Conservation (phyloP, 92 coral and sea anemone species). For the Zoanthus solanderi region DNA sequence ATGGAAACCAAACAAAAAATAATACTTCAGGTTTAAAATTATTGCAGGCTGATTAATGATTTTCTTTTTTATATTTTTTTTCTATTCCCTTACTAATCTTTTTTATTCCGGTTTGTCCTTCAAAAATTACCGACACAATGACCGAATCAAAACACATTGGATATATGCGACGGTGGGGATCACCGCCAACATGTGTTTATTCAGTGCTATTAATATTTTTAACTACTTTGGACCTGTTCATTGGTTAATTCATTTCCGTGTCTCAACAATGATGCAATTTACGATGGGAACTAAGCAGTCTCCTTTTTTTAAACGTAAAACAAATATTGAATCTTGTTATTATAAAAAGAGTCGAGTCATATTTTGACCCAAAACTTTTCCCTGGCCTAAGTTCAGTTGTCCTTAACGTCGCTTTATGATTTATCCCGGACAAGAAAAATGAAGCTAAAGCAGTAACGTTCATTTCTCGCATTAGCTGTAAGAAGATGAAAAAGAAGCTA, state of each 20-base stretch:
- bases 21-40: too few species aligned
- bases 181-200: too few species aligned
- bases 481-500: neutral
- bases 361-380: neutral
- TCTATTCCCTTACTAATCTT: too few species aligned
- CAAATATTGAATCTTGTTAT: neutral
- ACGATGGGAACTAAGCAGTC: slow-evolving; percentile 28
- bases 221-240: neutral
- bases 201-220: too few species aligned
- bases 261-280: neutral
- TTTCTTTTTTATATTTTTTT: too few species aligned
- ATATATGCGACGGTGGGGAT: too few species aligned
- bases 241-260: slow-evolving; percentile 6
- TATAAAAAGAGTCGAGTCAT: neutral
- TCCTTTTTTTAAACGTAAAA: neutral
- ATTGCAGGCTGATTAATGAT: too few species aligned
- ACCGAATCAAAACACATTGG: too few species aligned
- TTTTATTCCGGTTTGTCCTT: too few species aligned
- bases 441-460: neutral
- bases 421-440: neutral
- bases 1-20: too few species aligned
- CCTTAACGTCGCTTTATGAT: neutral
- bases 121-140: too few species aligned
- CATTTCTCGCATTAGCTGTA: neutral
- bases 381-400: neutral